Evolutionary conservation across 2,888 invertebrate species (phyloP).

Genomic region (Suillia variegata): DNA sequence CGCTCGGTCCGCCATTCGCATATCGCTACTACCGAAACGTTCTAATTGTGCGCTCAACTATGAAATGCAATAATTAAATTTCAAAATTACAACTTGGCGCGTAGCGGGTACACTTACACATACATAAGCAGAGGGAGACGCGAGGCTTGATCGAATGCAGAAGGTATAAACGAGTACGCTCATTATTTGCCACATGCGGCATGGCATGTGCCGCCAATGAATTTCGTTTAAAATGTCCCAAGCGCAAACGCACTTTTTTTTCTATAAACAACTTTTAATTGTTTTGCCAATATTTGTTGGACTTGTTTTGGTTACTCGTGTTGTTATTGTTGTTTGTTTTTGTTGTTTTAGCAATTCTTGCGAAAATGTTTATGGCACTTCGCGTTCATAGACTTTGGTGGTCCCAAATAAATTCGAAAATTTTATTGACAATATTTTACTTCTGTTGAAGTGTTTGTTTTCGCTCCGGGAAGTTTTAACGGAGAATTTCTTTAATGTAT

Average conservation of each 20-base stretch:
- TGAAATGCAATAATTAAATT: slow-evolving; percentile 29
- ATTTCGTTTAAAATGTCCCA: neutral
- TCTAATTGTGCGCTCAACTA: slow-evolving; percentile 27
- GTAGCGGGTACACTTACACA: neutral
- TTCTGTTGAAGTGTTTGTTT: neutral
- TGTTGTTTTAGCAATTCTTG: too few species aligned
- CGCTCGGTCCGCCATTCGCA: neutral
- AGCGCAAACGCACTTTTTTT: neutral
- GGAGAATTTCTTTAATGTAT: too few species aligned
- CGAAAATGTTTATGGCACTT: slow-evolving; percentile 30
- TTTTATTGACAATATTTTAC: slow-evolving; percentile 3
- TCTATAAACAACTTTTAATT: neutral
- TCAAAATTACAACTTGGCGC: slow-evolving; percentile 21
- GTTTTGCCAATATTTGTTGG: slow-evolving; percentile 8
- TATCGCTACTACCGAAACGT: slow-evolving; percentile 12
- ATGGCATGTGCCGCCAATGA: neutral
- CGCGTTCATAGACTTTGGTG: slow-evolving; percentile 25
- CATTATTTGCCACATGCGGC: neutral
- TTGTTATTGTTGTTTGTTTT: slow-evolving; percentile 23
- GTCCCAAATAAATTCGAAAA: slow-evolving; percentile 14
- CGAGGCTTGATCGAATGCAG: neutral
- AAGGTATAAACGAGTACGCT: neutral
- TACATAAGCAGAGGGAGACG: neutral
- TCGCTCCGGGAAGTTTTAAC: too few species aligned
- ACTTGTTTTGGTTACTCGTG: slow-evolving; percentile 10